Base-by-base conservation (phyloP, 1,140 invertebrate species). In the Asobara japonica region DNA sequence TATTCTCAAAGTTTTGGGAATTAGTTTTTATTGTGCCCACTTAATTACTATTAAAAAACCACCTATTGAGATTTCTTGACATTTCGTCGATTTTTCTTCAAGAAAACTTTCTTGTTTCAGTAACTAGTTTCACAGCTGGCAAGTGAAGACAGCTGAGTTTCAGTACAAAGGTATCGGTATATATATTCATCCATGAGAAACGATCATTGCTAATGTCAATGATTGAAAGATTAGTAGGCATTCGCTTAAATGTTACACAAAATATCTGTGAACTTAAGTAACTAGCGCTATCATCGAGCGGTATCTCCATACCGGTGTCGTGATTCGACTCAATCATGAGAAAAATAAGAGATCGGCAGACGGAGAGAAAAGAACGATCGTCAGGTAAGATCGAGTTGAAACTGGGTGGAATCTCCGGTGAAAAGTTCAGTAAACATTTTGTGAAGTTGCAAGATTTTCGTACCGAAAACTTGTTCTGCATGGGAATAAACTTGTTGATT, bases 331-430 rank as follows among this genome's bases (percentile, higher is more conserved):
- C 20, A 27, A 56, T 56, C 22, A 10, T 18, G 10, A 27, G 18
- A 51, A 51, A 56, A 56, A 56, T 56, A 56, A 25, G 25, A n/a
- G n/a, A n/a, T n/a, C n/a, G n/a, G n/a, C n/a, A n/a, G n/a, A 45
- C 18, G 41, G 7, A 8, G 22, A 56, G 25, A 56, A 56, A 45
- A 18, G 41, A 5, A 22, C 13, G 51, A 56, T 56, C 51, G 22
- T 7, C 7, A 8, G 22, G 25, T 56, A 22, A 13, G 51, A 56
- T 56, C 25, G 22, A 27, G 18, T 27, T 56, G 51, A 22, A 56
- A 27, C 51, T 22, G 22, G 25, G 51, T 56, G 22, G 51, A 56
- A 56, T 56, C 22, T 56, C 7, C 7, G 51, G 6, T 56, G 51
- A 56, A 56, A 56, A 56, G 51, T 56, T 56, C 3, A 18, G 51